Conservation (phyloP, 2,888 invertebrate genomes). For the Diplazon laetatorius region DNA sequence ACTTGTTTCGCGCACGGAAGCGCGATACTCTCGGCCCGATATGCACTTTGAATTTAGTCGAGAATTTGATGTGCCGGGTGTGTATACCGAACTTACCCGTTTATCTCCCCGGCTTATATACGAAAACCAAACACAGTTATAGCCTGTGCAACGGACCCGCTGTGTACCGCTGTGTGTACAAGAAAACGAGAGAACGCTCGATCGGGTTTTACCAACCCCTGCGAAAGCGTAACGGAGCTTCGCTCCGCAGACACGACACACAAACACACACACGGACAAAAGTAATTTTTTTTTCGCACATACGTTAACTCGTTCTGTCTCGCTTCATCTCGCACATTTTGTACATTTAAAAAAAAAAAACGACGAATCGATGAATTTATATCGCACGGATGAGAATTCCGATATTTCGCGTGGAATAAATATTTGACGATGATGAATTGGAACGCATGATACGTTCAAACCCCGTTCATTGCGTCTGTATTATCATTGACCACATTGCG, state of each 20-base stretch:
- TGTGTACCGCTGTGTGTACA: conserved; percentile 27
- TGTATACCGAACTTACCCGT: conserved; percentile 43
- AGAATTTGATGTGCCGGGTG: conserved; percentile 48
- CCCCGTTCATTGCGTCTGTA: neutral
- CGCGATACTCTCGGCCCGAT: conserved; percentile 36
- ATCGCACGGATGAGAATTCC: neutral
- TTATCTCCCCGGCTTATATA: conserved; percentile 42
- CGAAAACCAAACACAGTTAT: conserved; percentile 44
- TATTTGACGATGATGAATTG: neutral
- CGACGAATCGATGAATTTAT: conserved; percentile 35
- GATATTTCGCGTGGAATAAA: conserved; percentile 23
- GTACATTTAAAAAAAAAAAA: neutral
- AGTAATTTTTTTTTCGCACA: too few relatives aligned
- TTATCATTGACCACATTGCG: neutral
- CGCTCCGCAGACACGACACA: neutral
- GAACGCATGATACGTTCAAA: neutral
- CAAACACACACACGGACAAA: too few relatives aligned
- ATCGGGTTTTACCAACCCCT: conserved; percentile 5
- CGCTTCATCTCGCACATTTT: neutral
- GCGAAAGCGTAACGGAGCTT: conserved; percentile 10
- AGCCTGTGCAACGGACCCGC: too few relatives aligned
- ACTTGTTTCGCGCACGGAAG: conserved; percentile 61
- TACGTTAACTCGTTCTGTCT: neutral
- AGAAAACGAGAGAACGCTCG: conserved; percentile 30
- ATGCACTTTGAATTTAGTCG: conserved; percentile 62